These are phyloP conservation scores for Cryptocheilus praepositus DNA, from an alignment of 2,888 invertebrate species.

Conservation along the genomic window DNA sequence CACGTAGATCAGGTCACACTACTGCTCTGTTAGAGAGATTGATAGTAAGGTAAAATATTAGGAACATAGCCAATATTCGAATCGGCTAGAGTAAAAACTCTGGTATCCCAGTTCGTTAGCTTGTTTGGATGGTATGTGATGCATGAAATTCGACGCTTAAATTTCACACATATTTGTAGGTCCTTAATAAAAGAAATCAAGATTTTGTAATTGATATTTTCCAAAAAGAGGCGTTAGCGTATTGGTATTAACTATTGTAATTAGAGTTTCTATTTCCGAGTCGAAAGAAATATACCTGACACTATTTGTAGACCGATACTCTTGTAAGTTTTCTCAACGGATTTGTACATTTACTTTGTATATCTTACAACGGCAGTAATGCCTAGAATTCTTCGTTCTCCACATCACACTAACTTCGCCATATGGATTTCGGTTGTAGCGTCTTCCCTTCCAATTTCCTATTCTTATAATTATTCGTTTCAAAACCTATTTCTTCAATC, in stretches of 20 bases:
- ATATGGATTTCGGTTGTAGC: too few relatives aligned
- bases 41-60: conserved; percentile 41
- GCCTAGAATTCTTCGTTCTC: conserved; percentile 16
- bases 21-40: conserved; percentile 29
- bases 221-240: conserved; percentile 23
- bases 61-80: conserved; percentile 21
- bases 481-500: too few relatives aligned
- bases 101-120: conserved; percentile 39
- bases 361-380: conserved; percentile 43
- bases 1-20: conserved; percentile 12
- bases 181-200: conserved; percentile 25
- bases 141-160: conserved; percentile 41
- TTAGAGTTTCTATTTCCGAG: conserved; percentile 27
- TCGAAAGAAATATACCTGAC: conserved; percentile 31
- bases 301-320: conserved; percentile 38
- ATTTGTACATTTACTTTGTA: conserved; percentile 41
- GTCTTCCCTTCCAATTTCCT: too few relatives aligned
- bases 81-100: conserved; percentile 36
- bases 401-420: too few relatives aligned
- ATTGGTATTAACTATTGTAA: conserved; percentile 12
- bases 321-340: conserved; percentile 29
- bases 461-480: too few relatives aligned
- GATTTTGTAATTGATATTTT: conserved; percentile 27
- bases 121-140: conserved; percentile 41
- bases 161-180: conserved; percentile 34